Evolutionary conservation across 1,140 invertebrate species (phyloP), one percentile per base, ranked within the genome.

Genomic region (Zaprionus inermis): DNA sequence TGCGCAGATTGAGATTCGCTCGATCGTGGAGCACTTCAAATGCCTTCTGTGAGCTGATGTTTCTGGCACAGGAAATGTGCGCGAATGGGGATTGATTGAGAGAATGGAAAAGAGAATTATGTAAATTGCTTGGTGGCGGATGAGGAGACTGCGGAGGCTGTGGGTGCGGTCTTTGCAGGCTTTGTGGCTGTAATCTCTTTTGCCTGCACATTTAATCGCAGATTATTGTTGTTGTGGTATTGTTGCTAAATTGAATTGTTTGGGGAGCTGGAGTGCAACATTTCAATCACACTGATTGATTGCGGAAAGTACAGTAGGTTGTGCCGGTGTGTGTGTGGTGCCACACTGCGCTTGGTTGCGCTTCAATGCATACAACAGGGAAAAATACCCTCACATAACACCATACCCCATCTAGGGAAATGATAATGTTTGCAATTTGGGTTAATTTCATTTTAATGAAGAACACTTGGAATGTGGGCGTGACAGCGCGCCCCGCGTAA

Each of bases 271-370:
- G 20, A 71, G 72, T 71, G 68, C 67, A 56, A 58, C 72, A 70
- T 71, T 75, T 75, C 60, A 75, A 75, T 75, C 72, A 75, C n/a
- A 5, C 68, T 38, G 63, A 78, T 76, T 78, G 72, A 78, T 75
- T 78, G 65, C 54, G 38, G 46, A 28, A 24, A 28, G 51, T 46
- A 20, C 12, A 11, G 12, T 7, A 24, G 24, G 51, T 30, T 14
- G 22, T 12, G 18, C 11, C 28, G 51, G 51, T 30, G 44, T 49
- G 44, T 49, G 44, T 49, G 18, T 49, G 16, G 24, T 28, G 24
- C 24, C 24, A 28, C 24, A 28, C 24, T 63, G 66, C 72, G 67
- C 54, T 71, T 78, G 20, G 63, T 5, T 78, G 61, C 67, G 54
- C 67, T 66, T 67, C 30, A 76, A 64, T 67, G 76, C 67, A 65